Evolutionary conservation across 2,888 invertebrate genomes (phyloP).

Genomic region (Slavum lentiscoides): DNA sequence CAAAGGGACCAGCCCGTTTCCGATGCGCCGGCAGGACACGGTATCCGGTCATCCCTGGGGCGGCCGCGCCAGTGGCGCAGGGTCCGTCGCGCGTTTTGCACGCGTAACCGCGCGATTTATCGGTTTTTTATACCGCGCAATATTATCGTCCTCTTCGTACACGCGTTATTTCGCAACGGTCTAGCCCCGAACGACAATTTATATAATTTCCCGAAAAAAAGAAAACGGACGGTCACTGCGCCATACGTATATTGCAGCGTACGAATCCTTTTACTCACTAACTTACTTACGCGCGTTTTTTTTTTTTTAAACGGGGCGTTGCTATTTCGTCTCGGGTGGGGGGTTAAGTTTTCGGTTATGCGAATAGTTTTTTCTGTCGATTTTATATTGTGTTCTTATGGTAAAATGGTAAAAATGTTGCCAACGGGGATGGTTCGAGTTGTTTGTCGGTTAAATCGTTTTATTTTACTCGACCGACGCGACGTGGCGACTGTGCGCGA

Average conservation of each 20-base stretch:
- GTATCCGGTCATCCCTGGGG: slow-evolving; percentile 41
- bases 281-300: no score
- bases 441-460: no score
- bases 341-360: neutral
- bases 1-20: slow-evolving; percentile 33
- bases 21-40: slow-evolving; percentile 16
- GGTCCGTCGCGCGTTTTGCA: slow-evolving; percentile 14
- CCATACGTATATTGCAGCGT: no score
- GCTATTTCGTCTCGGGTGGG: neutral
- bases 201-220: neutral
- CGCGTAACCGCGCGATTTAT: slow-evolving; percentile 30
- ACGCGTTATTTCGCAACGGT: no score
- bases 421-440: neutral
- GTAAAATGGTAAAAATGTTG: neutral
- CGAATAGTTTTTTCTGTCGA: neutral
- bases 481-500: no score
- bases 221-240: no score
- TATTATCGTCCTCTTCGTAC: no score
- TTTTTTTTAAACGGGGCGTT: no score
- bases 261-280: no score
- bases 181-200: neutral
- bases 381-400: no score
- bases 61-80: neutral
- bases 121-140: neutral
- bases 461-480: no score